These are phyloP conservation scores for Darevskia mixta DNA, from an alignment of 2,797 vertebrate species.

Conservation along the genomic window DNA sequence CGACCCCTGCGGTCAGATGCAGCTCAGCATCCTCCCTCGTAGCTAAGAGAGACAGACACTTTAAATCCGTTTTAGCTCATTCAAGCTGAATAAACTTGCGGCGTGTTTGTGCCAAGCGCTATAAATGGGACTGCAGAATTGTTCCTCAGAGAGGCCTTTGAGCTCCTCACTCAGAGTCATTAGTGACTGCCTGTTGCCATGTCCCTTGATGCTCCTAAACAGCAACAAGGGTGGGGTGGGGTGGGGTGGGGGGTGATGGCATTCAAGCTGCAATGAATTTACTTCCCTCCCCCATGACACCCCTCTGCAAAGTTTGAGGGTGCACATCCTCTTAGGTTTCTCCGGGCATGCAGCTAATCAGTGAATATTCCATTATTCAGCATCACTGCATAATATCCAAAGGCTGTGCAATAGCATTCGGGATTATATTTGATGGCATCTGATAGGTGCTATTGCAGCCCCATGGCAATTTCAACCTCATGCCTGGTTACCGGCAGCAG, in stretches of 20 bases:
- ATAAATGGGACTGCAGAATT: slow-evolving; percentile 69
- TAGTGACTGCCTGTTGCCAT: not conserved
- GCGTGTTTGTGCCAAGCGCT: slow-evolving; percentile 66
- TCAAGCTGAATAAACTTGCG: slow-evolving; percentile 74
- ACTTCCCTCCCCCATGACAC: not conserved
- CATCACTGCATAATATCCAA: not conserved
- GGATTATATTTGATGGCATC: not conserved
- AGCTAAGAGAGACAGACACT: slow-evolving; percentile 53
- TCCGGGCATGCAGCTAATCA: not conserved
- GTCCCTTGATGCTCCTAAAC: not conserved
- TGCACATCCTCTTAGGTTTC: not conserved
- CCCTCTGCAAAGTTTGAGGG: not conserved
- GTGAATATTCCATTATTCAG: not conserved
- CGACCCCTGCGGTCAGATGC: slow-evolving; percentile 47
- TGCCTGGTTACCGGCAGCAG: too few species aligned
- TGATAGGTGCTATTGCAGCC: not conserved
- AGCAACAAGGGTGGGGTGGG: too few species aligned
- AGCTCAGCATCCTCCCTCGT: slow-evolving; percentile 55
- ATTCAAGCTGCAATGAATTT: not conserved
- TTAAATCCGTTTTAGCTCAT: slow-evolving; percentile 72
- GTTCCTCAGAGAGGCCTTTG: slow-evolving; percentile 66
- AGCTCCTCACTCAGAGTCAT: slow-evolving; percentile 33
- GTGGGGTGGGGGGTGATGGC: too few species aligned
- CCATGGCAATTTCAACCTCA: not conserved
- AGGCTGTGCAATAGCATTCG: not conserved